Evolutionary conservation across 64 coral and sea anemone species (phyloP).

Genomic region (Porites australiensis): DNA sequence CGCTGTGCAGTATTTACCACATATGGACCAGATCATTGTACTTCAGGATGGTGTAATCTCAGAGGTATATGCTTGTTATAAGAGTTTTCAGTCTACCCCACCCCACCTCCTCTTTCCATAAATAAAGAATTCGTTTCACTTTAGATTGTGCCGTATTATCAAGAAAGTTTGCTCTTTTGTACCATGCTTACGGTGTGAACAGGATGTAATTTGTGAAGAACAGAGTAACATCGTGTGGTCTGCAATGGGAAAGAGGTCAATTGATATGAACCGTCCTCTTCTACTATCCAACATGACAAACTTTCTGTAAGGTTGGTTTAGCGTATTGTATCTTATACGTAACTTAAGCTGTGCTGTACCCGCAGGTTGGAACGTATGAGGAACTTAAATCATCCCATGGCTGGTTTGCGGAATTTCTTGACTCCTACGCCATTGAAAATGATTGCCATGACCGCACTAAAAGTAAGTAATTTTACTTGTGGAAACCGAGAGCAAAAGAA

Average conservation of each 20-base stretch:
- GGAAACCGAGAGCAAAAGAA: too few species aligned
- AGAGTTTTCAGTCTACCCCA: not conserved
- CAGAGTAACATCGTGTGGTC: too few species aligned
- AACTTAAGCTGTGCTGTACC: not conserved
- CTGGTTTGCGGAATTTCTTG: slow-evolving; percentile 81
- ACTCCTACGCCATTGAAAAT: slow-evolving; percentile 59
- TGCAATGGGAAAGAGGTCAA: too few species aligned
- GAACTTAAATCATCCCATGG: slow-evolving; percentile 78
- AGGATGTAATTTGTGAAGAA: too few species aligned
- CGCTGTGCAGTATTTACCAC: slow-evolving; percentile 42
- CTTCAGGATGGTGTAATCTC: slow-evolving; percentile 66
- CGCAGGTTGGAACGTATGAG: slow-evolving; percentile 77
- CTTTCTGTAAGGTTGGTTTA: not conserved
- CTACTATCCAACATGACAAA: too few species aligned
- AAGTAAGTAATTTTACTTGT: not conserved
- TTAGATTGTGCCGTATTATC: too few species aligned
- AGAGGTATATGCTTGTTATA: slow-evolving; percentile 28
- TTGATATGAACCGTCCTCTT: too few species aligned
- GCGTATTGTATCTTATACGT: not conserved
- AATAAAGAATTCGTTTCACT: not conserved
- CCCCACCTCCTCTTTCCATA: not conserved
- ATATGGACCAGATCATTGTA: slow-evolving; percentile 76
- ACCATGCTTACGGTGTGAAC: too few species aligned
- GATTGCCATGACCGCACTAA: not conserved
- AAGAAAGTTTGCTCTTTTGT: too few species aligned